These are phyloP conservation scores for Hydrotaea cyrtoneurina DNA, from an alignment of 2,888 invertebrate species.

Conservation along the genomic window DNA sequence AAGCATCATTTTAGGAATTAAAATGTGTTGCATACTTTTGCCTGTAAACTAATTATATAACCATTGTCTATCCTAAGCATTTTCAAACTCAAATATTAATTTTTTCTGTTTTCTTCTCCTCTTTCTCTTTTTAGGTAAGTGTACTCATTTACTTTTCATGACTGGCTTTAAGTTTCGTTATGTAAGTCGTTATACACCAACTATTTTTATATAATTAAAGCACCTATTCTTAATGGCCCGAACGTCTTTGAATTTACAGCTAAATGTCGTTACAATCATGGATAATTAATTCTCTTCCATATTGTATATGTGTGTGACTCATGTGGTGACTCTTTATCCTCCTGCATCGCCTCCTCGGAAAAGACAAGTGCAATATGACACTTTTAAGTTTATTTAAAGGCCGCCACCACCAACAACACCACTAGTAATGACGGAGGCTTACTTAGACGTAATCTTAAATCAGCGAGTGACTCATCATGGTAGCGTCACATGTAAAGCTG, in stretches of 20 bases:
- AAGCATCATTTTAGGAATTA: neutral
- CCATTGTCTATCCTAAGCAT: neutral
- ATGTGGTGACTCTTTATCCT: neutral
- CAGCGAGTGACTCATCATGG: slow-evolving; percentile 50
- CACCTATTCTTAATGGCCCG: slow-evolving; percentile 39
- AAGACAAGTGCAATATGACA: slow-evolving; percentile 58
- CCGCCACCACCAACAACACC: slow-evolving; percentile 15
- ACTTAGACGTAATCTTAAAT: slow-evolving; percentile 36
- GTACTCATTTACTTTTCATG: neutral
- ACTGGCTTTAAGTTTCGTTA: neutral
- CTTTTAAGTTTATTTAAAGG: slow-evolving; percentile 10
- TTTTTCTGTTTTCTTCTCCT: neutral
- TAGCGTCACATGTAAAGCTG: neutral
- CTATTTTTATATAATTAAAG: slow-evolving; percentile 3
- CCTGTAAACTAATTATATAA: neutral
- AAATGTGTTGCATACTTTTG: neutral
- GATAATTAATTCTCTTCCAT: neutral
- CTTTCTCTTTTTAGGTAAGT: slow-evolving; percentile 56
- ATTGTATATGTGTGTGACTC: slow-evolving; percentile 5
- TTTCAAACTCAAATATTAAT: neutral
- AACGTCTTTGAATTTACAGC: slow-evolving; percentile 18
- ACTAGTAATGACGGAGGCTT: neutral
- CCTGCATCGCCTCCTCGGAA: slow-evolving; percentile 21
- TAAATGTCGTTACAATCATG: neutral
- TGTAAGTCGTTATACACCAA: slow-evolving; percentile 35